Conservation (phyloP, 2,888 invertebrate species). For the Muscina levida region DNA sequence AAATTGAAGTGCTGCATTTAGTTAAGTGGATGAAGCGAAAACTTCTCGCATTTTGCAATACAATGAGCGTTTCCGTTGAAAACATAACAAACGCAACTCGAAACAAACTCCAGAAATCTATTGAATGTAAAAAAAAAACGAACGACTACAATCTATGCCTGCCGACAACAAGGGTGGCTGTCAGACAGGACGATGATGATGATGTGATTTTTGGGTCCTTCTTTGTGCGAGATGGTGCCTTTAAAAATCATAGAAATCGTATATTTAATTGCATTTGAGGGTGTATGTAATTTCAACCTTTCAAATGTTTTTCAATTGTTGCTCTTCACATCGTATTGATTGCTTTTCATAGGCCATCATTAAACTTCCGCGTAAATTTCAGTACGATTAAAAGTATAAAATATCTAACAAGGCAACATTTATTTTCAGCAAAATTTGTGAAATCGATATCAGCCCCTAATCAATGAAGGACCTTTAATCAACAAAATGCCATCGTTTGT, state of each 20-base stretch:
- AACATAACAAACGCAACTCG: slow-evolving; percentile 47
- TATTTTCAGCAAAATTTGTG: slow-evolving; percentile 6
- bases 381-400: slow-evolving; percentile 29
- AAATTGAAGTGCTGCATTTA: slow-evolving; percentile 54
- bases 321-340: slow-evolving; percentile 53
- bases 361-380: slow-evolving; percentile 34
- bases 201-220: slow-evolving; percentile 54
- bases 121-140: slow-evolving; percentile 44
- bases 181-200: slow-evolving; percentile 30
- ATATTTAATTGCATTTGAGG: slow-evolving; percentile 64
- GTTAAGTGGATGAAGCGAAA: slow-evolving; percentile 53
- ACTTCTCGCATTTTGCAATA: slow-evolving; percentile 24
- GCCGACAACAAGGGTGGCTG: neutral
- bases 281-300: slow-evolving; percentile 62
- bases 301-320: slow-evolving; percentile 58
- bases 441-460: neutral
- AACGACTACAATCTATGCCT: neutral
- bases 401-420: too few species aligned
- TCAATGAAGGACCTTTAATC: slow-evolving; percentile 26
- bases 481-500: neutral
- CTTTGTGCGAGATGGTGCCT: neutral
- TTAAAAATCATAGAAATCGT: slow-evolving; percentile 48
- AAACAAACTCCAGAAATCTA: slow-evolving; percentile 57
- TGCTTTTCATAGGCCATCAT: slow-evolving; percentile 46
- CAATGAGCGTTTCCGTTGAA: slow-evolving; percentile 38